phyloP scores from a whole-genome alignment of 2,888 invertebrate species.

The Mesorhabditis belari region DNA sequence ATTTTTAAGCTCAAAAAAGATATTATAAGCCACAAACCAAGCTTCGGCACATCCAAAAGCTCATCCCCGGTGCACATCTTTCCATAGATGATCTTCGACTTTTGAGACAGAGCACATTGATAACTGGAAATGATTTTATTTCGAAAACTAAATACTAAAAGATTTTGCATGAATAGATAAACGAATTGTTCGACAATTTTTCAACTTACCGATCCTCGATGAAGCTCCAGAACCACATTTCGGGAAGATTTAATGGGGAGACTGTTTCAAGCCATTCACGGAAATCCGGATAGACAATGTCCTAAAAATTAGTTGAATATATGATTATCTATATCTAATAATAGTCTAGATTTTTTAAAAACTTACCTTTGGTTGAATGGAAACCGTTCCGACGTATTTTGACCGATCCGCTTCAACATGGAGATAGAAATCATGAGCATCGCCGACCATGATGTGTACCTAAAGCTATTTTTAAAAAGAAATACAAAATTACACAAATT shows the following conservation, averaged over 20 bases:
- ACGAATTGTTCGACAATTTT: too few relatives aligned
- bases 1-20: too few relatives aligned
- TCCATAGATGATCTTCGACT: conserved; percentile 38
- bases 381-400: conserved; percentile 41
- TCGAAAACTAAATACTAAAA: conserved; percentile 4
- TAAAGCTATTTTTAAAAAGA: too few relatives aligned
- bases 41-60: conserved; percentile 30
- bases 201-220: conserved; percentile 31
- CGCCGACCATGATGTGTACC: conserved; percentile 47
- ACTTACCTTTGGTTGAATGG: conserved; percentile 39
- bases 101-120: conserved; percentile 42
- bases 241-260: conserved; percentile 47
- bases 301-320: conserved; percentile 9
- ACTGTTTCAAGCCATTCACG: conserved; percentile 43
- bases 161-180: too few relatives aligned
- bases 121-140: conserved; percentile 19
- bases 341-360: background rate
- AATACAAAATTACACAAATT: too few relatives aligned
- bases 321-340: background rate
- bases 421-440: conserved; percentile 49
- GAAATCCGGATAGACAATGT: conserved; percentile 40
- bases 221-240: conserved; percentile 41
- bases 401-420: conserved; percentile 17
- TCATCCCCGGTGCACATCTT: conserved; percentile 49
- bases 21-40: conserved; percentile 17